These are phyloP conservation scores for Brienomyrus longianalis DNA, from an alignment of 2,113 vertebrate genomes.

Conservation along the genomic window DNA sequence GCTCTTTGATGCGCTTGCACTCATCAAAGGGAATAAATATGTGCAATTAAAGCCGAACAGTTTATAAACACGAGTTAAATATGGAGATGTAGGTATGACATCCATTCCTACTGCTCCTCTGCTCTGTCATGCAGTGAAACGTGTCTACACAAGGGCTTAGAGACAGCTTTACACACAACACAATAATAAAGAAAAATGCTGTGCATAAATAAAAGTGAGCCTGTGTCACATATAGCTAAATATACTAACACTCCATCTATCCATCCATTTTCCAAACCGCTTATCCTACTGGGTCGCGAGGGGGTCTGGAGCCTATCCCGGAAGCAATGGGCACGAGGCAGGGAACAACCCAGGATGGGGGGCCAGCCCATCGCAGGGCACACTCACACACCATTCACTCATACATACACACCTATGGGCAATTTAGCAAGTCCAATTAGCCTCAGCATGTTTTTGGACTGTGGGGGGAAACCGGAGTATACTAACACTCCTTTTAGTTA, in stretches of 20 bases:
- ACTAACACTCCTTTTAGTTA: background rate
- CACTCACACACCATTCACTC: too few species aligned
- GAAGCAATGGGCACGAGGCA: too few species aligned
- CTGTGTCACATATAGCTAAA: background rate
- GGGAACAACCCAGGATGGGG: too few species aligned
- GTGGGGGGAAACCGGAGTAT: too few species aligned
- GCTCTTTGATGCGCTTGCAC: background rate
- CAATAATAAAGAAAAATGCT: background rate
- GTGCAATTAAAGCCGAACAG: background rate
- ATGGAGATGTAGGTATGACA: background rate
- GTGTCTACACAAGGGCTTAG: background rate
- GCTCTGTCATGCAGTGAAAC: background rate
- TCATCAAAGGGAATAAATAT: background rate
- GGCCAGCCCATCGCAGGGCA: too few species aligned
- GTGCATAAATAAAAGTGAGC: background rate
- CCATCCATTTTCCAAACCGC: too few species aligned
- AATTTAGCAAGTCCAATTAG: too few species aligned
- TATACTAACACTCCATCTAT: background rate
- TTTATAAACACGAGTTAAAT: background rate
- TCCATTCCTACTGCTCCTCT: background rate
- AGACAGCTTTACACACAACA: background rate
- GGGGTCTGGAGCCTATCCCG: too few species aligned
- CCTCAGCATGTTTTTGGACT: too few species aligned
- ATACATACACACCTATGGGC: too few species aligned
- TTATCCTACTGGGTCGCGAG: too few species aligned